Base-by-base conservation (phyloP, 2,113 vertebrate species). In the Pelusios castaneus region DNA sequence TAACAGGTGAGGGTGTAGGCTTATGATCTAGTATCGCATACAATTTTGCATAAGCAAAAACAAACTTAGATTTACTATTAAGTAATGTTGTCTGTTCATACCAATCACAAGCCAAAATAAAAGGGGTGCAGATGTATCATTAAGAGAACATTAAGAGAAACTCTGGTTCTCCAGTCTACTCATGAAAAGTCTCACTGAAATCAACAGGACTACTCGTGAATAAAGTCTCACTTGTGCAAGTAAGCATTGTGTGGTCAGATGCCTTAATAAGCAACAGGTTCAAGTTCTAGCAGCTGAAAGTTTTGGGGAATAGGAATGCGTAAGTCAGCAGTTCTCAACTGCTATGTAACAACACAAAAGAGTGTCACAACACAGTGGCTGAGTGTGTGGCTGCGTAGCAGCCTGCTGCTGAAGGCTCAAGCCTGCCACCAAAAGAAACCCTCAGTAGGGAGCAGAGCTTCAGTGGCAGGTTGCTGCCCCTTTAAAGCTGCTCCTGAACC, bases 141-240 rank as follows among this genome's bases (percentile, higher is more conserved):
- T n/a, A n/a, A n/a, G n/a, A n/a, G n/a, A n/a, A n/a, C n/a, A n/a
- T n/a, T n/a, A 89, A 70, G 34, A 80, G 10, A 6, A 29, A 16
- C 0, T 3, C 70, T 73, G 86, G 5, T 83, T 17, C 25, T 52
- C 22, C 27, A 43, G 27, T 9, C 56, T 80, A 43, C n/a, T 27
- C 2, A 10, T 70, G 63, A 70, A 0, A n/a, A 82, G 3, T 58
- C 0, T 0, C 27, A 54, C 58, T 24, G 24, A 76, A 29, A 41
- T 45, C 41, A 76, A 45, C 10, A 76, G 38, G 12, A 45, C 73
- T 45, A 45, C 24, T 27, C 25, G 27, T 16, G 24, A 25, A 22
- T 58, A 29, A 45, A 43, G 63, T 89, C 82, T 12, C 0, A 1
- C 70, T 70, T 43, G n/a, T 87, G 13, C 16, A 70, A 70, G 12